Evolutionary conservation across 2,888 invertebrate species (phyloP).

Genomic region (Mesoligia furuncula): DNA sequence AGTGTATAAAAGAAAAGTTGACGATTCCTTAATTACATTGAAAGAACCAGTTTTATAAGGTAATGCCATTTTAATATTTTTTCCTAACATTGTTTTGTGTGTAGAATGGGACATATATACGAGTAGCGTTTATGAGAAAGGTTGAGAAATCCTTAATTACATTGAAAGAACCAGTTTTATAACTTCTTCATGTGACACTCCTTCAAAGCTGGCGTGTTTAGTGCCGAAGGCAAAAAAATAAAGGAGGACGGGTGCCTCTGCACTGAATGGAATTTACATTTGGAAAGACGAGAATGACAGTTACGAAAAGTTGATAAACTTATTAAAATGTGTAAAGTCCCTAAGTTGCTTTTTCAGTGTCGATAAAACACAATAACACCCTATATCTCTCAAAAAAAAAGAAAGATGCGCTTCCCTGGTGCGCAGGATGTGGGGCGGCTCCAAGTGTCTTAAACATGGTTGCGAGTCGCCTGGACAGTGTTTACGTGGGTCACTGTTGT

Average conservation of each 20-base stretch:
- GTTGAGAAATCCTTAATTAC: neutral
- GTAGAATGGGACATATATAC: neutral
- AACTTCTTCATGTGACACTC: neutral
- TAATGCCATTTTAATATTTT: conserved; percentile 60
- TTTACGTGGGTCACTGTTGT: no score
- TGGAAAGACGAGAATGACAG: neutral
- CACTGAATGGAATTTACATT: neutral
- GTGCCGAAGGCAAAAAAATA: neutral
- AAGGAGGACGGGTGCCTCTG: neutral
- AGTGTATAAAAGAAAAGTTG: neutral
- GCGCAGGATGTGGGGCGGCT: no score
- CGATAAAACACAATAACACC: neutral
- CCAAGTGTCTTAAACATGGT: no score
- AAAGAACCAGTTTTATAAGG: conserved; percentile 33
- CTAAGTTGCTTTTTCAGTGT: neutral
- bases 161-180: neutral
- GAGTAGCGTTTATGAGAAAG: neutral
- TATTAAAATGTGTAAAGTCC: neutral
- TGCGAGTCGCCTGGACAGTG: no score
- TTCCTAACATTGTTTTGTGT: neutral
- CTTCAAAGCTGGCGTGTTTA: neutral
- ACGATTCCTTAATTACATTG: no score
- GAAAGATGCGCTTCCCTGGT: no score
- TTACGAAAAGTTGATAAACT: no score
- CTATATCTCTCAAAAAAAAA: no score